Conservation (phyloP, 2,888 invertebrate genomes). For the Eupithecia inturbata region DNA sequence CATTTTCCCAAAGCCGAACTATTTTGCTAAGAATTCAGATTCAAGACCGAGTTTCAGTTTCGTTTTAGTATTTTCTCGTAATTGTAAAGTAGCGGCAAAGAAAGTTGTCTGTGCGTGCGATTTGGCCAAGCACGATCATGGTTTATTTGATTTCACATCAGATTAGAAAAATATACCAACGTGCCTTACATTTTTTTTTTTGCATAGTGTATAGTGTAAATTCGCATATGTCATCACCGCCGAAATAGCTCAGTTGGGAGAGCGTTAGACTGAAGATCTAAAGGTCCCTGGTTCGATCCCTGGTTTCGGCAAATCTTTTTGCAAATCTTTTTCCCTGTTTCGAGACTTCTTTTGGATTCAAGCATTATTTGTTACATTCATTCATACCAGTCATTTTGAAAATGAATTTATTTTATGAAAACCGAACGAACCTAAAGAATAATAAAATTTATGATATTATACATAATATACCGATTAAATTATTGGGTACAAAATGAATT, state of each 20-base stretch:
- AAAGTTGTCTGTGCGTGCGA: neutral
- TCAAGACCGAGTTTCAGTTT: too few species aligned
- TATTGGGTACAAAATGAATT: neutral
- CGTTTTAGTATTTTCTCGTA: too few species aligned
- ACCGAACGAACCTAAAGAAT: neutral
- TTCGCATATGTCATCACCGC: neutral
- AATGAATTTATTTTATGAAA: neutral
- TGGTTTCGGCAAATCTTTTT: constrained; percentile 46
- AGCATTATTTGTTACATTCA: too few species aligned
- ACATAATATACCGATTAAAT: neutral
- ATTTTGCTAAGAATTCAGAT: too few species aligned
- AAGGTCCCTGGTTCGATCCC: constrained; percentile 51
- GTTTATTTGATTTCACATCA: neutral
- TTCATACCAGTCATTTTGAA: neutral
- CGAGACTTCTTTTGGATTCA: neutral
- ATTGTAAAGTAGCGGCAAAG: neutral
- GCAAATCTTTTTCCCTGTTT: constrained; percentile 25
- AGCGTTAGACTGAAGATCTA: constrained; percentile 49
- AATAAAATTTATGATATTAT: neutral
- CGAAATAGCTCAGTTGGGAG: constrained; percentile 44
- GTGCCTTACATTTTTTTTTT: neutral
- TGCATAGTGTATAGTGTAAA: constrained; percentile 6
- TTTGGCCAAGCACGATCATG: neutral
- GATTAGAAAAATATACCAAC: neutral
- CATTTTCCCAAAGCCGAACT: too few species aligned